A percentile compares a stretch with the other conserved stretches of the same genome.
Evolutionary conservation across 1,140 invertebrate species (phyloP).

Genomic region (Papilio glaucus): DNA sequence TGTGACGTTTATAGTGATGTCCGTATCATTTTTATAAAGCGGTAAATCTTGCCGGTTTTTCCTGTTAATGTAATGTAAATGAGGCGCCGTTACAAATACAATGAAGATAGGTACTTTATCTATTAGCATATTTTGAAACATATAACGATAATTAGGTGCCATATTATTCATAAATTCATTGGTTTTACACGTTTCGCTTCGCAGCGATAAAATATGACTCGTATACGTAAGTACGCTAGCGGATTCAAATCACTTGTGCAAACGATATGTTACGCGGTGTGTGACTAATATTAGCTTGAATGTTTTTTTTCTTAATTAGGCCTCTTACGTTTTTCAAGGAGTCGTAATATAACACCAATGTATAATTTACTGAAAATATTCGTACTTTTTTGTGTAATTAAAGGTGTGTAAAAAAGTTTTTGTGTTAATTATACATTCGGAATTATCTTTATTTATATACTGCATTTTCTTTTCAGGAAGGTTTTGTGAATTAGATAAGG

Average conservation of each 20-base stretch:
- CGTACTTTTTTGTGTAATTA: conserved; percentile 30
- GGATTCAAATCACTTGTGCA: conserved; percentile 58
- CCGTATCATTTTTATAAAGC: not conserved
- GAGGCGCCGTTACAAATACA: conserved; percentile 15
- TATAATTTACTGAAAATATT: conserved; percentile 33
- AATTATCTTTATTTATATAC: conserved; percentile 6
- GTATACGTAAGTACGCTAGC: conserved; percentile 11
- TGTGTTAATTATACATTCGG: conserved; percentile 10
- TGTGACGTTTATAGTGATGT: conserved; percentile 36
- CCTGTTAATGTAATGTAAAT: not conserved
- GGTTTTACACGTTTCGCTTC: conserved; percentile 4
- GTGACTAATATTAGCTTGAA: conserved; percentile 35
- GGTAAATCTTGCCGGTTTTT: conserved; percentile 31
- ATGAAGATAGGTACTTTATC: not conserved
- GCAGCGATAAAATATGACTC: conserved; percentile 26
- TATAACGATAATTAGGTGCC: conserved; percentile 35
- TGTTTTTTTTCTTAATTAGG: conserved; percentile 35
- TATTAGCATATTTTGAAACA: conserved; percentile 35
- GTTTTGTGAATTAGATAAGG: conserved; percentile 89
- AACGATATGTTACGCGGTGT: conserved; percentile 42
- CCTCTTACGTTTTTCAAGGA: conserved; percentile 26
- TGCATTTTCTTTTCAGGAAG: conserved; percentile 81
- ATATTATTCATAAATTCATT: conserved; percentile 33
- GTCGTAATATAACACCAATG: conserved; percentile 10
- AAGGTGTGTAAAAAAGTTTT: conserved; percentile 17